A percentile compares a stretch with the other conserved stretches of the same genome.
Evolutionary conservation across 2,888 invertebrate species (phyloP).

Genomic region (Agrilus cyanescens): DNA sequence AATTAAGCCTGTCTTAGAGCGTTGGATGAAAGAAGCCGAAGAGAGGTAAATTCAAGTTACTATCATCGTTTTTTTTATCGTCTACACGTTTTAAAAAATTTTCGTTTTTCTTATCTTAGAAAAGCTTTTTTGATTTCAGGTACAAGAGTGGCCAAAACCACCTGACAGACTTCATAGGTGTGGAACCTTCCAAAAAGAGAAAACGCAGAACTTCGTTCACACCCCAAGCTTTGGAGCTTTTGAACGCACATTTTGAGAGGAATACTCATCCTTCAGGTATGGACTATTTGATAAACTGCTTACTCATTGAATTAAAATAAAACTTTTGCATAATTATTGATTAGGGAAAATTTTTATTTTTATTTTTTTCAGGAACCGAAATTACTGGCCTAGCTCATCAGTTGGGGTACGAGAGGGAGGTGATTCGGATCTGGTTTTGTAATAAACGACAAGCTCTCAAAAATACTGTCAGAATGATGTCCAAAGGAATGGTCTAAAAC

Average conservation of each 20-base stretch:
- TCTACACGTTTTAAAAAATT: conserved; percentile 2
- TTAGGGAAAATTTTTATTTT: conserved; percentile 5
- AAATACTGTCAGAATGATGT: conserved; percentile 95
- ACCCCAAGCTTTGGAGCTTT: conserved; percentile 85
- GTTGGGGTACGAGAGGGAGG: conserved; percentile 93
- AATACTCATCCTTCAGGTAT: conserved; percentile 97
- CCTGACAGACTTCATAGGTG: conserved; percentile 89
- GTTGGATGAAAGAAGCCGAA: conserved; percentile 99
- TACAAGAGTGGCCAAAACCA: conserved; percentile 89
- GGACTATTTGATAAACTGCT: neutral
- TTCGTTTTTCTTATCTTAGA: conserved; percentile 18
- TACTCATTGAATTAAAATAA: neutral
- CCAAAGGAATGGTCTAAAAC: conserved; percentile 64
- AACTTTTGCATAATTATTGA: neutral
- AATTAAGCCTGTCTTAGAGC: conserved; percentile 95
- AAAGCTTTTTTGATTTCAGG: conserved; percentile 43
- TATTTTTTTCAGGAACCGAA: conserved; percentile 68
- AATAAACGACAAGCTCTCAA: conserved; percentile 96
- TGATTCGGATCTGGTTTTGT: conserved; percentile 98
- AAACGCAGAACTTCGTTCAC: conserved; percentile 95
- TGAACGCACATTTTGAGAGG: conserved; percentile 91
- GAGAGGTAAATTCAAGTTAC: conserved; percentile 58
- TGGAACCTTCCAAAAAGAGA: conserved; percentile 93
- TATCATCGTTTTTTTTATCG: neutral
- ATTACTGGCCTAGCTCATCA: conserved; percentile 93